A percentile compares a stretch with the other conserved stretches of the same genome.
Evolutionary conservation across 2,888 invertebrate species (phyloP).

Genomic region (Drosophila tripunctata): DNA sequence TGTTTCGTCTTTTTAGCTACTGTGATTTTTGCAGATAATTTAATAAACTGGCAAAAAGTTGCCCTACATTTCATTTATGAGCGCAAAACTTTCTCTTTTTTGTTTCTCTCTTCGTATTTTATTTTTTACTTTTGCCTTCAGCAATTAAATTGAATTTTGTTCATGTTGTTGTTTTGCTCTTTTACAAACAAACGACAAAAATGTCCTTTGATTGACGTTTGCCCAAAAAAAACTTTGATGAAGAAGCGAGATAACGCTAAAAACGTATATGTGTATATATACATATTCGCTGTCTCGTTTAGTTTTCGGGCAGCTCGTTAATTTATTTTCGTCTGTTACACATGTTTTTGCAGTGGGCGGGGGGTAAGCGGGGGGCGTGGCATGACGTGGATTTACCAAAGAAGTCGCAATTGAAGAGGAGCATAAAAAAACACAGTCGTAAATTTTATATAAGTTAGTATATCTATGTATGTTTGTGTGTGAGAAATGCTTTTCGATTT

Average conservation of each 20-base stretch:
- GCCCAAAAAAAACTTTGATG: conserved; percentile 10
- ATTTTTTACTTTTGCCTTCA: no score
- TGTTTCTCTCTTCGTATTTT: no score
- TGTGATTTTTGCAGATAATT: conserved; percentile 51
- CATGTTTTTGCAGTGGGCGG: conserved; percentile 19
- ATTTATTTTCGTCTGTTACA: conserved; percentile 47
- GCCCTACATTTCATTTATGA: conserved; percentile 57
- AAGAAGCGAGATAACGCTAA: not conserved
- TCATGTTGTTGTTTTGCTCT: not conserved
- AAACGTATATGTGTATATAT: no score
- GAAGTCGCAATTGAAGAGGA: conserved; percentile 33
- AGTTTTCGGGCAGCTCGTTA: conserved; percentile 37
- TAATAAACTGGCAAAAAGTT: conserved; percentile 63
- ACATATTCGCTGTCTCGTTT: conserved; percentile 6
- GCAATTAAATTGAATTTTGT: conserved; percentile 49
- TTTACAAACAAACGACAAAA: conserved; percentile 29
- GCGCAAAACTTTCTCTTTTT: conserved; percentile 34
- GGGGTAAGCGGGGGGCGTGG: no score
- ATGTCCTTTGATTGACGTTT: conserved; percentile 49
- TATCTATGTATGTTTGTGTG: conserved; percentile 13
- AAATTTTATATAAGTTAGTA: conserved; percentile 29
- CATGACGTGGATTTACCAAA: not conserved
- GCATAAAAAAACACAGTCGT: conserved; percentile 27
- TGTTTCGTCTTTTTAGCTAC: conserved; percentile 12
- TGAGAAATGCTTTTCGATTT: conserved; percentile 27